Base-by-base conservation (phyloP, 2,888 invertebrate genomes). In the Aricia artaxerxes region DNA sequence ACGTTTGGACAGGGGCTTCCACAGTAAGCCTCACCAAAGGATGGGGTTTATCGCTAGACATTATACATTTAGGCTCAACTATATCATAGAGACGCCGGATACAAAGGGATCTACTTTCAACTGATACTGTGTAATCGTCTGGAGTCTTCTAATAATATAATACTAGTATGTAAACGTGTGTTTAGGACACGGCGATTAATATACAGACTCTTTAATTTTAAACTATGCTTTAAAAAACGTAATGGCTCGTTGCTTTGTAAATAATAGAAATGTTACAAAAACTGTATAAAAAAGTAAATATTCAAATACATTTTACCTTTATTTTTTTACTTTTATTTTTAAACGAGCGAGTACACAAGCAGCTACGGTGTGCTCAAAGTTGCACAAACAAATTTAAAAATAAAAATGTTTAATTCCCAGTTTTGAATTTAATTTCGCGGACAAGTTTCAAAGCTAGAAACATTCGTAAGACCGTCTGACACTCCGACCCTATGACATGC, bases 341-440 rank as follows among this genome's bases (percentile, higher is more conserved):
- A 78, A 78, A 49, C 49, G 61, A 78, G 13, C 24, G 77, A 35
- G 40, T 78, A 44, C 44, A 64, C 61, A 31, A 78, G 44, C 49
- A 24, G 69, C 69, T 49, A 77, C 38, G 53, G 69, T 57, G 78
- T 57, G 69, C 73, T 73, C 76, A 72, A 80, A 80, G 60, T 81
- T 79, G 16, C 78, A 79, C 78, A 64, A 78, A 82, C 80, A 79
- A 79, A 79, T 60, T 79, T 80, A 79, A 81, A 84, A 83, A 84
- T 84, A 84, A 83, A 83, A 84, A 83, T 85, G 87, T 87, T 87
- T 89, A 90, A 89, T 88, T 86, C 86, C 83, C 82, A 87, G 40
- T 87, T 87, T 90, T 87, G 87, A 89, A 89, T 90, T 91, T 90
- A 89, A 92, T 92, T 89, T 86, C 82, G 85, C 86, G 85, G 86